These are phyloP conservation scores for Equus przewalskii DNA, from an alignment of 2,113 vertebrate genomes.

Conservation along the genomic window DNA sequence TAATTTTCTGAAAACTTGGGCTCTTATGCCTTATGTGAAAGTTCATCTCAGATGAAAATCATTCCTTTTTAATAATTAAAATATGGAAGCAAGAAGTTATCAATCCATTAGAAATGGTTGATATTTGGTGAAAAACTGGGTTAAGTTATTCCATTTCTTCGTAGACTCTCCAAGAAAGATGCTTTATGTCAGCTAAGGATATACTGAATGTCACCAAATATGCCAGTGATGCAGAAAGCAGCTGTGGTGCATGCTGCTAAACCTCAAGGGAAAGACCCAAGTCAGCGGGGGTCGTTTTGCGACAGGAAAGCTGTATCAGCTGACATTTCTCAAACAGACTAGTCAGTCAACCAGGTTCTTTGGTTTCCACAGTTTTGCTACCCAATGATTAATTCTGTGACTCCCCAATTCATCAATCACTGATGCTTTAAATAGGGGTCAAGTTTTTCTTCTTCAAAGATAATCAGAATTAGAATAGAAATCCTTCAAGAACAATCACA, in stretches of 20 bases:
- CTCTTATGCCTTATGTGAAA: not conserved
- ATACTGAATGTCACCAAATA: not conserved
- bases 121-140: not conserved
- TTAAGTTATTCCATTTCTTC: not conserved
- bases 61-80: not conserved
- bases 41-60: not conserved
- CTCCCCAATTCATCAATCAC: not conserved
- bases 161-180: not conserved
- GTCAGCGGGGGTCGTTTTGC: not conserved
- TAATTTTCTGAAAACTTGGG: not conserved
- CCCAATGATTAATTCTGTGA: not conserved
- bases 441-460: not conserved
- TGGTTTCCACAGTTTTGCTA: not conserved
- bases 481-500: not conserved
- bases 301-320: not conserved
- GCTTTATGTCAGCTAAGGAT: not conserved
- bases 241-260: not conserved
- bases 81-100: not conserved
- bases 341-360: not conserved
- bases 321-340: not conserved
- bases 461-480: not conserved
- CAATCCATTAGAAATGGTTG: not conserved
- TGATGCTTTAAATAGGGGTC: not conserved
- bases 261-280: not conserved
- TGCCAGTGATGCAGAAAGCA: not conserved